Evolutionary conservation across 2,797 vertebrate genomes (phyloP), one percentile per base, ranked within the genome.

Genomic region (Babyrousa celebensis): DNA sequence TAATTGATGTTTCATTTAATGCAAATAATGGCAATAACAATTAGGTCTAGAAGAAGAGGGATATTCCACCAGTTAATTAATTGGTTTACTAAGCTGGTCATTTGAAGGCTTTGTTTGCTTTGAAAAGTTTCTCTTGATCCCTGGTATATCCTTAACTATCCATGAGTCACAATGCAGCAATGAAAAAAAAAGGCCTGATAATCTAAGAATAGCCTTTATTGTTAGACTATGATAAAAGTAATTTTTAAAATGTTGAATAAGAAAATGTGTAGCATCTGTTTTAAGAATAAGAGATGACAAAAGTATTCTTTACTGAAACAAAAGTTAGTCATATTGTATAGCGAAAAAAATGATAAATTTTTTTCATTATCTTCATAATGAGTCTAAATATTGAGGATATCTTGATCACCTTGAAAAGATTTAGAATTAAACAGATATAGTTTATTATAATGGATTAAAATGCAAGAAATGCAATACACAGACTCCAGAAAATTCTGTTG

Each of bases 1-100:
- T 94, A 86, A 91, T 40, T 52, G 58, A 94, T 21, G 14, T 78
- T 92, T 95, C 27, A 91, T 56, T 94, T 70, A 94, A 82, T 82
- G n/a, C 21, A 94, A 95, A 94, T 92, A 87, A 85, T 86, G 60
- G 70, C 8, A 40, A 52, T 56, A 21, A 70, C n/a, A 87, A 60
- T 94, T 89, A 65, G 17, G 36, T 86, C 58, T 60, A 75, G 52
- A 87, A 75, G 5, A 95, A 43, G n/a, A 85, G 29, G 48, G 15
- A 27, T 23, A 65, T 32, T 0, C 16, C 25, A 68, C 36, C 74
- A 85, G 54, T 85, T 58, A 84, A 58, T 90, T 80, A 36, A 92
- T 85, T 87, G 67, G 92, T 89, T 87, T 56, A 77, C 70, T 77
- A 86, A 88, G 58, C 36, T 94, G 52, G 85, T 20, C 12, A n/a